phyloP scores from a whole-genome alignment of 2,888 invertebrate genomes.

The Athalia rosae region DNA sequence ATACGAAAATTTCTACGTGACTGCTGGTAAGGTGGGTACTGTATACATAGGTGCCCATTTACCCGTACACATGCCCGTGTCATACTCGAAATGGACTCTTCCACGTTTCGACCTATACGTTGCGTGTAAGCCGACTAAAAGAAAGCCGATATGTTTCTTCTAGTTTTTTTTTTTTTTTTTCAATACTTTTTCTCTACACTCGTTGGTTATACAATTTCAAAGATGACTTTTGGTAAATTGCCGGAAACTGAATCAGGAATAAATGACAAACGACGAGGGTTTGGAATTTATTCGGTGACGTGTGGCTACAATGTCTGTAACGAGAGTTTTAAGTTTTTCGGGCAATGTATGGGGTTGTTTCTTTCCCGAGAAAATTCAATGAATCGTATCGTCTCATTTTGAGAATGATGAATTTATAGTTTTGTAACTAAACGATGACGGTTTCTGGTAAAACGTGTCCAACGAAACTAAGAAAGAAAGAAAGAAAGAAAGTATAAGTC shows the following conservation, averaged over 20 bases:
- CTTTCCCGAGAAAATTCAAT: too few relatives aligned
- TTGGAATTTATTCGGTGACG: too few relatives aligned
- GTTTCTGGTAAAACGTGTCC: background rate
- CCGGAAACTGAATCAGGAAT: too few relatives aligned
- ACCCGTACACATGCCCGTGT: background rate
- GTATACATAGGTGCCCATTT: slow-evolving; percentile 4
- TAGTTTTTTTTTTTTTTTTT: background rate
- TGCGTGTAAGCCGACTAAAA: background rate
- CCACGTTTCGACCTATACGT: slow-evolving; percentile 5
- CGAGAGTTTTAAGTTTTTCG: too few relatives aligned
- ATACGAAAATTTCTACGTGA: slow-evolving; percentile 71
- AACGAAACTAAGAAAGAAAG: background rate
- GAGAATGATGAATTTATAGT: too few relatives aligned
- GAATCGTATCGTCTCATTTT: too few relatives aligned
- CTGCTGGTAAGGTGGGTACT: background rate
- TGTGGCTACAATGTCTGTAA: too few relatives aligned
- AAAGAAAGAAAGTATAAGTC: too few relatives aligned
- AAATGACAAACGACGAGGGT: too few relatives aligned
- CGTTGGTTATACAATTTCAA: background rate
- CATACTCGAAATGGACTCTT: slow-evolving; percentile 17
- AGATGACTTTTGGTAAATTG: too few relatives aligned
- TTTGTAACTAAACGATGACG: too few relatives aligned
- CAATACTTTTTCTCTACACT: background rate
- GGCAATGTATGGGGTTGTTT: too few relatives aligned
- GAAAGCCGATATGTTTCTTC: background rate